These are phyloP conservation scores for Eristalinus sepulchralis DNA, from an alignment of 2,888 invertebrate genomes.

Conservation along the genomic window DNA sequence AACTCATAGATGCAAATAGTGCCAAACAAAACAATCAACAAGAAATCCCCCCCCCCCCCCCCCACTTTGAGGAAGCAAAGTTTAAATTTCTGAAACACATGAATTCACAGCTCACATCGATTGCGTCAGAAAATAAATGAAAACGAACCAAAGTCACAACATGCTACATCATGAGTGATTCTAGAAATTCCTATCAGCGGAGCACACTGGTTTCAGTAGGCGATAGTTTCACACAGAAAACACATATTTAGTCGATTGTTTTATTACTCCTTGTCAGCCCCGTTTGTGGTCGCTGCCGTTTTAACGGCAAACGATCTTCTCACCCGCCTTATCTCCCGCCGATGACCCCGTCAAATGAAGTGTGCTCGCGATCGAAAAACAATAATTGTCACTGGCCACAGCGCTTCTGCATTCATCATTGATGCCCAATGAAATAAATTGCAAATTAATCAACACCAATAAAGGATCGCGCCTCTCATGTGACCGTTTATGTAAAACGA, in stretches of 20 bases:
- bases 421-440: constrained; percentile 32
- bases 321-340: constrained; percentile 12
- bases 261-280: background rate
- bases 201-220: background rate
- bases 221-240: background rate
- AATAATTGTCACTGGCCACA: background rate
- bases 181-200: constrained; percentile 1
- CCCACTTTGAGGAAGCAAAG: background rate
- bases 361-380: background rate
- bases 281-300: background rate
- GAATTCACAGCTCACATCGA: background rate
- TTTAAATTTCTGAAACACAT: background rate
- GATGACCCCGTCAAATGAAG: constrained; percentile 8
- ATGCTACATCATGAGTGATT: background rate
- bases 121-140: constrained; percentile 25
- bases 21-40: background rate
- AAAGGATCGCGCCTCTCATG: background rate
- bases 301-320: background rate
- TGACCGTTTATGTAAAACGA: background rate
- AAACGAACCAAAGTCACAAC: background rate
- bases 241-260: background rate
- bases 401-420: background rate
- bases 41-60: background rate
- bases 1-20: background rate
- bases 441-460: constrained; percentile 34